phyloP scores from a whole-genome alignment of 2,888 invertebrate species.

The Tuta absoluta region DNA sequence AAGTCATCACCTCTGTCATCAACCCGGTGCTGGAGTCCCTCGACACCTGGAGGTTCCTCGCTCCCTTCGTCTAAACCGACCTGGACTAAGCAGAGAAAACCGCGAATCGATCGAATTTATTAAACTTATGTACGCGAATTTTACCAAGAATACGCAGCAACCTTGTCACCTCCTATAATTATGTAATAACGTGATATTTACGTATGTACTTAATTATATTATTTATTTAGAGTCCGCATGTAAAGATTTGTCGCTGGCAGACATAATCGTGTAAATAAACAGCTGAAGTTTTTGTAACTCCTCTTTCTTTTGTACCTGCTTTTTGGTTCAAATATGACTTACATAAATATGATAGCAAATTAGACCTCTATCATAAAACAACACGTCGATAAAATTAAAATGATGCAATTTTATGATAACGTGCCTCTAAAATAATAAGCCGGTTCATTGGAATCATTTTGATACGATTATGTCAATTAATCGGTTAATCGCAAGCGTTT shows the following conservation, averaged over 20 bases:
- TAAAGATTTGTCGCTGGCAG: no score
- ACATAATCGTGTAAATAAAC: no score
- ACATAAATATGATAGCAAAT: background rate
- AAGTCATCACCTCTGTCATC: slow-evolving; percentile 33
- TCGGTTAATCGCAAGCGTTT: background rate
- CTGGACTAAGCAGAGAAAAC: background rate
- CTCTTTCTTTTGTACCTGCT: background rate
- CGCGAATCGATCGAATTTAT: no score
- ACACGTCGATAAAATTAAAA: background rate
- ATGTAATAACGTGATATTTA: no score
- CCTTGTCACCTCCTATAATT: no score
- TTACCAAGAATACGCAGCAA: no score
- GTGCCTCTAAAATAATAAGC: background rate
- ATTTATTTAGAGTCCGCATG: no score
- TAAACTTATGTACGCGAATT: no score
- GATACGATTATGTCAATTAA: background rate
- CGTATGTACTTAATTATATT: no score
- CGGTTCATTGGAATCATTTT: background rate
- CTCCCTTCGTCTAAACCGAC: slow-evolving; percentile 39
- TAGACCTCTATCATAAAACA: background rate
- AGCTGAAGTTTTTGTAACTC: no score
- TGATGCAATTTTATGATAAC: slow-evolving; percentile 3
- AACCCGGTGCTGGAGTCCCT: slow-evolving; percentile 62
- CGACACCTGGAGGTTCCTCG: slow-evolving; percentile 66
- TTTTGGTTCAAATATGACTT: background rate